A percentile compares a stretch with the other conserved stretches of the same genome.
Evolutionary conservation across 2,797 vertebrate species (phyloP).

Genomic region (Hydrophis major): DNA sequence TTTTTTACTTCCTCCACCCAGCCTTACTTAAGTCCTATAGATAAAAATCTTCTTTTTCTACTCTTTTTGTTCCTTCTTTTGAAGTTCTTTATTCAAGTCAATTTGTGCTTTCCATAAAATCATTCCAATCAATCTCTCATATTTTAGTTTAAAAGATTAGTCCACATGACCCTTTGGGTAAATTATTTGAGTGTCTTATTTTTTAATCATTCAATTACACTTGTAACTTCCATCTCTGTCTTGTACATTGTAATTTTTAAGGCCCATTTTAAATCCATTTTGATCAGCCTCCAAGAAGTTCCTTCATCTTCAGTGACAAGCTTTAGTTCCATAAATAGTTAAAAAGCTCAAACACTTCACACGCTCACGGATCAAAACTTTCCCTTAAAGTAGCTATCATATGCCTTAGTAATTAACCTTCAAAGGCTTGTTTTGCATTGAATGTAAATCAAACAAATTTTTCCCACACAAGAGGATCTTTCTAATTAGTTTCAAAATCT

Average conservation of each 20-base stretch:
- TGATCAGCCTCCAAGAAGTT: neutral
- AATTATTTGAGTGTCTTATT: neutral
- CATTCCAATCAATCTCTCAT: neutral
- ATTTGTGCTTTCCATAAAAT: neutral
- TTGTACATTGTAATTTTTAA: neutral
- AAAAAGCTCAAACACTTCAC: neutral
- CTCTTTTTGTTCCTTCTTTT: neutral
- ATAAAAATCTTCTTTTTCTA: neutral
- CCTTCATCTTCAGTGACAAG: neutral
- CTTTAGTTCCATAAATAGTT: neutral
- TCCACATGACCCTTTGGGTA: neutral
- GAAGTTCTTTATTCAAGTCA: neutral
- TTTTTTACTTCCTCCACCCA: neutral
- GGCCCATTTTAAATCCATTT: neutral
- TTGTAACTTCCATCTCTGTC: neutral
- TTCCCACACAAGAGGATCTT: neutral
- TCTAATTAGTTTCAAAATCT: neutral
- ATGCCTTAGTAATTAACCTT: neutral
- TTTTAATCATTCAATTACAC: neutral
- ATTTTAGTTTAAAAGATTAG: neutral
- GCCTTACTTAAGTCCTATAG: neutral
- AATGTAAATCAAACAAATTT: neutral
- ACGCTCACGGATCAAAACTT: neutral
- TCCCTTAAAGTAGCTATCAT: neutral
- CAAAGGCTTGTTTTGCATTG: neutral